These are phyloP conservation scores for Trissolcus japonicus DNA, from an alignment of 2,888 invertebrate genomes.

Conservation along the genomic window DNA sequence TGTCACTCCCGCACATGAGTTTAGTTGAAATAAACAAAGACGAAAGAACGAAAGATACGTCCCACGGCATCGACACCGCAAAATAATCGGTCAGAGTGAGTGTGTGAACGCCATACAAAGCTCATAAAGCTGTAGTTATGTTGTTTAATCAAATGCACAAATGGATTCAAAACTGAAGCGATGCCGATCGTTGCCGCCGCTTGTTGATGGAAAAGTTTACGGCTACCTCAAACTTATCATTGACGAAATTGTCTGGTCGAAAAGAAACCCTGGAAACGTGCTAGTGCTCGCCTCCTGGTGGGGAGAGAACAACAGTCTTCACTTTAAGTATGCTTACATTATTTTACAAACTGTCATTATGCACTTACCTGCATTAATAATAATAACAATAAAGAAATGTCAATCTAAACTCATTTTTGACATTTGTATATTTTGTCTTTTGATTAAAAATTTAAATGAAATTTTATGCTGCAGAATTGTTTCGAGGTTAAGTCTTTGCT, in stretches of 20 bases:
- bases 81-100: not conserved
- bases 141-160: constrained; percentile 49
- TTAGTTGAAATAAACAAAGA: not conserved
- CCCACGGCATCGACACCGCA: not conserved
- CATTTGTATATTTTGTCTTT: not conserved
- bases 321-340: constrained; percentile 68
- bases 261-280: constrained; percentile 67
- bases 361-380: not conserved
- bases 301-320: constrained; percentile 71
- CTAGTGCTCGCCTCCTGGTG: constrained; percentile 72
- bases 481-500: not conserved
- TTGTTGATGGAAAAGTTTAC: constrained; percentile 72
- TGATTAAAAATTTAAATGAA: not conserved
- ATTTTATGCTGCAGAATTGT: not conserved
- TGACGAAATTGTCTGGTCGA: constrained; percentile 71
- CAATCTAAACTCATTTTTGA: not conserved
- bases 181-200: constrained; percentile 70
- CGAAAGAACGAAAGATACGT: not conserved
- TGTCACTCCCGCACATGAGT: not conserved
- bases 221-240: constrained; percentile 70
- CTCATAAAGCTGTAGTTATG: constrained; percentile 26
- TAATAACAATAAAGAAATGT: not conserved
- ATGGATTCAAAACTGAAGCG: constrained; percentile 66
- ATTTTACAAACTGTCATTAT: not conserved
- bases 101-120: constrained; percentile 12